Percentiles rank a stretch among this genome's conserved stretches.
Conservation (phyloP, 2,797 vertebrate genomes). For the Sebastes goodei region DNA sequence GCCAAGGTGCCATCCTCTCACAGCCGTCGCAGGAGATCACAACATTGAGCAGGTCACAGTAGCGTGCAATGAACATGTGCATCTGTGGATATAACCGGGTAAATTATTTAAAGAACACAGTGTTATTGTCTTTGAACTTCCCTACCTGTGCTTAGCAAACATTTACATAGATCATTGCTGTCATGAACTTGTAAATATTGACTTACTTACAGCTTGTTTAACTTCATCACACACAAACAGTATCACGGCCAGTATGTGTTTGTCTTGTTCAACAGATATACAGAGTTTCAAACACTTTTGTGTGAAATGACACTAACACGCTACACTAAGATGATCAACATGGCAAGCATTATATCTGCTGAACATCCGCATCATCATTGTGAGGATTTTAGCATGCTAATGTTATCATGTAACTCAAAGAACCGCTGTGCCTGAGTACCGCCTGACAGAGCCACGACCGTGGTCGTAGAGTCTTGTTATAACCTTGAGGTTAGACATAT, state of each 20-base stretch:
- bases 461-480: background rate
- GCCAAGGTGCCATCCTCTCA: constrained; percentile 95
- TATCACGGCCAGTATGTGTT: background rate
- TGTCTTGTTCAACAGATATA: background rate
- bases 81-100: constrained; percentile 80
- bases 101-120: no score
- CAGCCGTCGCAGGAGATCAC: constrained; percentile 98
- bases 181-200: background rate
- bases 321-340: background rate
- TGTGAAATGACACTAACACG: background rate
- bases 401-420: background rate
- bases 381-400: background rate
- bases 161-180: background rate
- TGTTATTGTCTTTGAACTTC: background rate
- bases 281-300: background rate
- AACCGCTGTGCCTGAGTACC: background rate
- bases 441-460: background rate
- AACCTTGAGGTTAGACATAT: background rate
- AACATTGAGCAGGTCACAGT: constrained; percentile 94
- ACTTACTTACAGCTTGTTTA: background rate
- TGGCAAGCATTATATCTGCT: background rate
- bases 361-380: background rate
- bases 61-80: constrained; percentile 99
- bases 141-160: background rate
- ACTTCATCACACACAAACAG: background rate